phyloP scores from a whole-genome alignment of 2,797 vertebrate genomes.

The Manis javanica region DNA sequence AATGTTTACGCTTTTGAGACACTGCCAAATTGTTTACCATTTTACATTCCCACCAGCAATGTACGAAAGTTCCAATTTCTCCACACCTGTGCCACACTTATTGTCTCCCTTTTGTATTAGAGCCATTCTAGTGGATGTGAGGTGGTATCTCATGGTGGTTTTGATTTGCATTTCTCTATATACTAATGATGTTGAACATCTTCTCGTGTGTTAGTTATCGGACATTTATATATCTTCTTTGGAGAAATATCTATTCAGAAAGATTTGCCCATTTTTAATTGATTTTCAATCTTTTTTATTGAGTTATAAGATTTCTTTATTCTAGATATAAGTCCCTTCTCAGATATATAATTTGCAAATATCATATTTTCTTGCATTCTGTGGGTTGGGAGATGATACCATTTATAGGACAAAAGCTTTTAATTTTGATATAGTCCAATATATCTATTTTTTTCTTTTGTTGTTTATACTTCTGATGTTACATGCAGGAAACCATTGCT shows the following conservation, averaged over 20 bases:
- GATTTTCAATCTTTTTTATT: conserved; percentile 31
- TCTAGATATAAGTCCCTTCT: neutral
- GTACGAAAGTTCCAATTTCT: neutral
- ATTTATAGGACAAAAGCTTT: neutral
- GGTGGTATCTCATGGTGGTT: neutral
- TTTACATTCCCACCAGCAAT: neutral
- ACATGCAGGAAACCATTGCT: neutral
- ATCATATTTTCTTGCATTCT: neutral
- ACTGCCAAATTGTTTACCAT: neutral
- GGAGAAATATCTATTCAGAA: neutral
- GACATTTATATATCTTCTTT: neutral
- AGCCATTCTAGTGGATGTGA: neutral
- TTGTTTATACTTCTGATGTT: neutral
- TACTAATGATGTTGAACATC: neutral
- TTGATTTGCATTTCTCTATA: neutral
- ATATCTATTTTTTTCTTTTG: neutral
- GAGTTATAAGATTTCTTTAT: neutral
- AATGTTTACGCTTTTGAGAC: neutral
- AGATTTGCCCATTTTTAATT: neutral
- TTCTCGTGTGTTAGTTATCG: neutral
- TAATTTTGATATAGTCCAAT: neutral
- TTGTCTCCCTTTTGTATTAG: neutral
- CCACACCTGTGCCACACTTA: neutral
- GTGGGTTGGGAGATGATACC: neutral
- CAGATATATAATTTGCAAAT: neutral